phyloP scores from a whole-genome alignment of 1,140 invertebrate species.

The Protaetia brevitarsis region DNA sequence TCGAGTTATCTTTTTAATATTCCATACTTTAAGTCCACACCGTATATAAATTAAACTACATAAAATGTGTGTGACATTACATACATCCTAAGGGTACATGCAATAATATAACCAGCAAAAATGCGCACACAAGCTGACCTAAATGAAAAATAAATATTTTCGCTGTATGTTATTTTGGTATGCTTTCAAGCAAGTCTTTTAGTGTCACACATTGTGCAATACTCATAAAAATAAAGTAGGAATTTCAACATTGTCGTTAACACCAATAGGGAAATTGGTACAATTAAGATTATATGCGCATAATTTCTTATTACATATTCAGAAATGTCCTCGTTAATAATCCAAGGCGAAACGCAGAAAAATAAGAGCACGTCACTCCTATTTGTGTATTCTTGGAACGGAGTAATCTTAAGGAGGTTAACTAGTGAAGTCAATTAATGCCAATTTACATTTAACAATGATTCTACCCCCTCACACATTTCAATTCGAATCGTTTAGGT shows the following conservation, averaged over 20 bases:
- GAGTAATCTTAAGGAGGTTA: constrained; percentile 12
- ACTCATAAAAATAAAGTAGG: not conserved
- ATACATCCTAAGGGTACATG: too few species aligned
- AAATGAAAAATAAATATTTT: too few species aligned
- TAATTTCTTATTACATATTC: not conserved
- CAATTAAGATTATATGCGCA: not conserved
- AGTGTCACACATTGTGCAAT: not conserved
- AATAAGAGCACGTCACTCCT: not conserved
- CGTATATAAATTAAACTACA: too few species aligned
- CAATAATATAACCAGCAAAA: too few species aligned
- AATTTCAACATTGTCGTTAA: not conserved
- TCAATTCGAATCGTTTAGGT: constrained; percentile 8
- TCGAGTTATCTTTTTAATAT: too few species aligned
- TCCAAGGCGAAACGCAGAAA: not conserved
- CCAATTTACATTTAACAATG: constrained; percentile 7
- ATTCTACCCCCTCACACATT: constrained; percentile 15
- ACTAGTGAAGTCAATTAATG: constrained; percentile 4
- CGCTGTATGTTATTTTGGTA: too few species aligned
- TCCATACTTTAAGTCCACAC: too few species aligned
- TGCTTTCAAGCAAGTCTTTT: too few species aligned
- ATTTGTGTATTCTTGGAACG: constrained; percentile 14
- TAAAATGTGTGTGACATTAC: too few species aligned
- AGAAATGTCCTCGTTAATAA: not conserved
- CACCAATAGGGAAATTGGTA: not conserved
- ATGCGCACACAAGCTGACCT: too few species aligned